Conservation (phyloP, 2,113 vertebrate species). For the Willisornis vidua region DNA sequence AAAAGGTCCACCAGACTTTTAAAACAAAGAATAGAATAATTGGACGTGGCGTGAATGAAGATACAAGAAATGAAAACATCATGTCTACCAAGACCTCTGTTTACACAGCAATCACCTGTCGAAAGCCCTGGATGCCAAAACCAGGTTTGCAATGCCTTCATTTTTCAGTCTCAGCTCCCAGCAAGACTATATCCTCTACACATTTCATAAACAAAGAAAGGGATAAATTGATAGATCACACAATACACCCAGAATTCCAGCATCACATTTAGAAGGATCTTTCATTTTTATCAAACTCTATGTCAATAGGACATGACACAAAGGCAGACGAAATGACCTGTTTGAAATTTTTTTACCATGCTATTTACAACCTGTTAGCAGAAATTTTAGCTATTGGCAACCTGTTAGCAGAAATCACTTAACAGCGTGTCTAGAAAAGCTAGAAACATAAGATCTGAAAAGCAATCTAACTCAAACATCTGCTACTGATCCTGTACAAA, state of each 20-base stretch:
- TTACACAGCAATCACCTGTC: background rate
- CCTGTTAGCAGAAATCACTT: background rate
- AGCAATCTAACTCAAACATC: background rate
- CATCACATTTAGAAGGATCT: background rate
- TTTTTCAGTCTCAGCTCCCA: background rate
- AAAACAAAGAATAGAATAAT: background rate
- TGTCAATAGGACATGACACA: background rate
- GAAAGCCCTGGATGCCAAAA: background rate
- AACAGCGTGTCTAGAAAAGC: background rate
- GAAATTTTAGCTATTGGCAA: background rate
- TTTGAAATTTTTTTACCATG: background rate
- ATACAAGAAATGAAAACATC: background rate
- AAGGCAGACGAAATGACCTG: accelerated
- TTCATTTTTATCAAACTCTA: background rate
- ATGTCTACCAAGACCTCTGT: background rate
- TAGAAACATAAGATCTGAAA: background rate
- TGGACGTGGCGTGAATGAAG: accelerated
- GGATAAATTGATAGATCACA: background rate
- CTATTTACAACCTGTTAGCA: background rate
- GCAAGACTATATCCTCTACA: background rate
- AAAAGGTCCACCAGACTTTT: background rate
- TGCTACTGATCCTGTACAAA: background rate
- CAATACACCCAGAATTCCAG: background rate
- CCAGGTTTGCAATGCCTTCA: background rate
- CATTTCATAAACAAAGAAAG: background rate